Conservation (phyloP, 2,797 vertebrate genomes). For the Ataeniobius toweri region DNA sequence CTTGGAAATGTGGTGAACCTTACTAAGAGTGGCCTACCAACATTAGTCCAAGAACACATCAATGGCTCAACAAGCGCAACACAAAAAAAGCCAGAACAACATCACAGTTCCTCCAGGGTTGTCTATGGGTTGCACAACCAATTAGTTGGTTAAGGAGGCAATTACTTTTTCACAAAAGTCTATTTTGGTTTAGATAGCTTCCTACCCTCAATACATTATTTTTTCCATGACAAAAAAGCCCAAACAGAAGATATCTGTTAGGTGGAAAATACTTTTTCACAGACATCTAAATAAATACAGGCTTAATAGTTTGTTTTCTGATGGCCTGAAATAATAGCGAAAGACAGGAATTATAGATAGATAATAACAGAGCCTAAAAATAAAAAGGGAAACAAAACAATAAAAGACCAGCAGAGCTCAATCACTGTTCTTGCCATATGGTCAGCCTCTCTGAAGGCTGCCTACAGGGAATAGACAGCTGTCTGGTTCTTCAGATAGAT, state of each 20-base stretch:
- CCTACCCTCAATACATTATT: neutral
- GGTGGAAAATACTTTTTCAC: neutral
- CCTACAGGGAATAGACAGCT: slow-evolving; percentile 71
- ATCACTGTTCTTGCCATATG: slow-evolving; percentile 64
- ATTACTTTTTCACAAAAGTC: neutral
- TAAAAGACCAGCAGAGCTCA: slow-evolving; percentile 25
- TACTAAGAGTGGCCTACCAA: too few species aligned
- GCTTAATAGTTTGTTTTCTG: slow-evolving; percentile 9
- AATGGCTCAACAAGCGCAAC: too few species aligned
- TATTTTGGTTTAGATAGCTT: neutral
- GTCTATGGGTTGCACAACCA: neutral
- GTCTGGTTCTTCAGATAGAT: slow-evolving; percentile 65
- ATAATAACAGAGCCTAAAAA: slow-evolving; percentile 14
- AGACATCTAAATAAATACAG: neutral
- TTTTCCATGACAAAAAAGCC: neutral
- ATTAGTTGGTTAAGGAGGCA: neutral
- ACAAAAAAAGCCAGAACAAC: too few species aligned
- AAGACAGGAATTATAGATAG: slow-evolving; percentile 25
- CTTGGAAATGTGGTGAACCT: too few species aligned
- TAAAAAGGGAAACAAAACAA: slow-evolving; percentile 37
- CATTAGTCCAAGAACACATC: too few species aligned
- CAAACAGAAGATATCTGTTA: neutral
- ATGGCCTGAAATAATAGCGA: slow-evolving; percentile 11
- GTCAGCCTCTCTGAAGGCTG: slow-evolving; percentile 58
- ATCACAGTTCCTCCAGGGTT: too few species aligned